Evolutionary conservation across 2,888 invertebrate species (phyloP), one percentile per base, ranked within the genome.

Genomic region (Leptinotarsa haldemani): DNA sequence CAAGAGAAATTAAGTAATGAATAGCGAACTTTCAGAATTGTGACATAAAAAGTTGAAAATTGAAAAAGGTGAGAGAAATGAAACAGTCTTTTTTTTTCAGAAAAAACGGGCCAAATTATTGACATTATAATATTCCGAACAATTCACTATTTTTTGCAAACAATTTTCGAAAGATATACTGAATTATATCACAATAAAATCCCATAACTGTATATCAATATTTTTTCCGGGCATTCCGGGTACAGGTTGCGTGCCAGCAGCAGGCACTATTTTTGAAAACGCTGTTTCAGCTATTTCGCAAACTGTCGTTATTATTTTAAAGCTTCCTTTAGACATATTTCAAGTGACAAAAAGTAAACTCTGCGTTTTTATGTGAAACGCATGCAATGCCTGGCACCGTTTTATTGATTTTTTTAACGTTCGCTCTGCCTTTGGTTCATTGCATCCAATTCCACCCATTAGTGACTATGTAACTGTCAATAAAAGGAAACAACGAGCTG

Each of bases 231-330:
- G 22, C 4, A 22, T 22, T 56, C 3, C 22, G 25, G 15, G 15
- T 56, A 52, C 0, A 18, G 12, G 4, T 56, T 22, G 22, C 56
- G 22, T 22, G 22, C 22, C 1, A 56, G 22, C 56, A 15, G 56
- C 1, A 56, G 3, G 22, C 25, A 68, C 18, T 58, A 58, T 61
- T 69, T 58, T 47, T n/a, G n/a, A 22, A 58, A 56, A 69, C 4
- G 56, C 61, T 67, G 53, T 67, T 67, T 30, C 30, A 13, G 3
- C 20, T 50, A 50, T 25, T 30, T 30, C 50, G 52, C 48, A 50
- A 50, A 63, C 61, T 63, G 69, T 61, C n/a, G 63, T 61, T 58
- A 30, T 70, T 70, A 52, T 70, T 70, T 63, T 40, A 63, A 64
- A 70, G 50, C 50, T 52, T 69, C 50, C 63, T 22, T 61, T n/a